phyloP scores from a whole-genome alignment of 92 coral and sea anemone species.

The Ricordea florida region DNA sequence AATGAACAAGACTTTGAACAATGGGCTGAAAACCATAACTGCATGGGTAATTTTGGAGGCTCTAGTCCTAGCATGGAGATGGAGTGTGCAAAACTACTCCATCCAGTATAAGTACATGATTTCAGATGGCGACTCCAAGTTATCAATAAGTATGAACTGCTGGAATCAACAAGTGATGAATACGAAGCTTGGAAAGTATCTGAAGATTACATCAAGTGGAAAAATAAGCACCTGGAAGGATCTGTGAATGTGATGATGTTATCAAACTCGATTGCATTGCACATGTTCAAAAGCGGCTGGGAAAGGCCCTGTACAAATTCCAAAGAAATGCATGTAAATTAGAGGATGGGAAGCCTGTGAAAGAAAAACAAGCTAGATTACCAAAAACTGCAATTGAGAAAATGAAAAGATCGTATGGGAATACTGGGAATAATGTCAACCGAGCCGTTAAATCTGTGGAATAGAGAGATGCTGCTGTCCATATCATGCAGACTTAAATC shows the following conservation, averaged over 20 bases:
- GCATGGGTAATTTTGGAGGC: not conserved
- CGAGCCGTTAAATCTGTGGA: not conserved
- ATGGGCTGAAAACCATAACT: not conserved
- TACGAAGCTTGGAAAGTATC: slow-evolving; percentile 2
- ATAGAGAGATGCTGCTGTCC: slow-evolving; percentile 12
- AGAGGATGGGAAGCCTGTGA: slow-evolving; percentile 52
- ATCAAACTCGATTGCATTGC: slow-evolving; percentile 43
- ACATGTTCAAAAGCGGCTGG: slow-evolving; percentile 35
- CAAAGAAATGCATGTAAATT: slow-evolving; percentile 42
- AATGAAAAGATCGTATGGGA: slow-evolving; percentile 6
- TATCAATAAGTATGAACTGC: not conserved
- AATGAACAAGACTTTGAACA: not conserved
- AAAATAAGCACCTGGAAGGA: slow-evolving; percentile 17
- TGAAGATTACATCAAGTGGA: slow-evolving; percentile 1
- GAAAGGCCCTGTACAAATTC: slow-evolving; percentile 43
- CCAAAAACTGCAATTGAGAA: slow-evolving; percentile 28
- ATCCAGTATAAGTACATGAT: not conserved
- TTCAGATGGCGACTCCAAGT: no score
- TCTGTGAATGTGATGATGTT: slow-evolving; percentile 18
- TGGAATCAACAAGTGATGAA: not conserved
- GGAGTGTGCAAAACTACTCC: no score
- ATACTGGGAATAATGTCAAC: not conserved
- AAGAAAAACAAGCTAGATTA: slow-evolving; percentile 20
- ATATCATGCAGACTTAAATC: not conserved
- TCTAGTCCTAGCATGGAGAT: no score